These are phyloP conservation scores for Ormyrus labotus DNA, from an alignment of 2,888 invertebrate genomes.

Conservation along the genomic window DNA sequence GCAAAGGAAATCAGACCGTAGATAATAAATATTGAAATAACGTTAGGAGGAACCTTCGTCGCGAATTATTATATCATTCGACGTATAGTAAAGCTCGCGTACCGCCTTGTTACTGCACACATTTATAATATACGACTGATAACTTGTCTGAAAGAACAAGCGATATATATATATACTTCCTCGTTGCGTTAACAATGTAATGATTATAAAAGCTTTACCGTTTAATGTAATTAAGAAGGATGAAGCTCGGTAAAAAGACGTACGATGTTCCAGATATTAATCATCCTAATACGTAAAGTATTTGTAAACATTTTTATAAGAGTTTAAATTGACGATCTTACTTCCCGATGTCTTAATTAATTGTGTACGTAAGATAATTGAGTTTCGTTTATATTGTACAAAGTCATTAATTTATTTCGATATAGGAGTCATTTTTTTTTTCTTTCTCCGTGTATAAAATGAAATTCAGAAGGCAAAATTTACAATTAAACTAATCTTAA, in stretches of 20 bases:
- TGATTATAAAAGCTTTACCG: neutral
- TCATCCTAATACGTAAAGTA: too few species aligned
- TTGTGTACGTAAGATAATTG: too few species aligned
- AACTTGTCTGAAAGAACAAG: conserved; percentile 16
- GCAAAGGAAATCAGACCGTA: too few species aligned
- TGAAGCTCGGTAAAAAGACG: neutral
- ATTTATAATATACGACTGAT: conserved; percentile 34
- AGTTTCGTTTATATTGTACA: too few species aligned
- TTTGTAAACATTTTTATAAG: too few species aligned
- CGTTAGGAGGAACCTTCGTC: neutral
- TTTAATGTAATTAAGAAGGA: neutral
- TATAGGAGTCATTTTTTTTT: too few species aligned
- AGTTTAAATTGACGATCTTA: too few species aligned
- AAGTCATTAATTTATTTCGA: too few species aligned
- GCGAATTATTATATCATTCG: neutral
- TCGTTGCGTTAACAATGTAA: conserved; percentile 7
- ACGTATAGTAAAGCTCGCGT: neutral
- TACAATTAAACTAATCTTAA: too few species aligned
- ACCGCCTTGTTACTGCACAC: conserved; percentile 3
- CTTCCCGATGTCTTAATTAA: too few species aligned
- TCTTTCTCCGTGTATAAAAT: too few species aligned
- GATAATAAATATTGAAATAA: neutral
- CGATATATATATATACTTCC: neutral
- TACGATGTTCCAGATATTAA: neutral
- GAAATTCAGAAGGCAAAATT: too few species aligned